Base-by-base conservation (phyloP, 2,797 vertebrate genomes). In the Paguma larvata region DNA sequence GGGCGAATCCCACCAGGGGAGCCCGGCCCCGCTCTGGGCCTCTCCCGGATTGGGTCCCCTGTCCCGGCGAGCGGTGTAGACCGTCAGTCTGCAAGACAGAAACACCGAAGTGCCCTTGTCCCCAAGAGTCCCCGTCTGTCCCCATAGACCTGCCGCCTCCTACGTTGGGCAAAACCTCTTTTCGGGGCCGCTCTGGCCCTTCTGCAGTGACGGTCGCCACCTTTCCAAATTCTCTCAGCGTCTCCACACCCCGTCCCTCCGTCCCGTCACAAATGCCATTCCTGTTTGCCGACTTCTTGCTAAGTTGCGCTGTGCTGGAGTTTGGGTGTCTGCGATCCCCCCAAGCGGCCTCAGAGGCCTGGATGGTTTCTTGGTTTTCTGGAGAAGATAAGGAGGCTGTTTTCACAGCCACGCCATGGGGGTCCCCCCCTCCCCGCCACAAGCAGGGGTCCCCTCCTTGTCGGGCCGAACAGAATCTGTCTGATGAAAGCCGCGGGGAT, bases 241-340 rank as follows among this genome's bases (percentile, higher is more conserved):
- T 30, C 0, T 4, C 18, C 12, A 14, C 27, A 4, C 72, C 6
- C 19, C 7, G 1, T 2, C 30, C 86, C 18, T 27, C 63, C 13
- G 1, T 5, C 18, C 1, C 1, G 13, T 2, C n/a, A 0, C 2
- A 27, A 19, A 27, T 0, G 27, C 11, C 14, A 1, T 5, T 16
- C 5, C 27, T 12, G 2, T 27, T 13, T 6, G 70, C 15, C 15
- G 68, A 41, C 30, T 3, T 77, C 38, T 15, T 27, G 48, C 53
- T 12, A 0, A 1, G 72, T 27, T 32, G 25, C n/a, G 41, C 48
- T 1, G 87, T 67, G 38, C 18, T 10, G 46, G 67, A 25, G 13
- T 25, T 13, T 3, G 44, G 11, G 11, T 18, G 79, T 19, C n/a
- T 12, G 25, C 15, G 62, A 15, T 34, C 53, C 82, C 77, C 4